Base-by-base conservation (phyloP, 2,888 invertebrate species). In the Caenorhabditis zanzibari region DNA sequence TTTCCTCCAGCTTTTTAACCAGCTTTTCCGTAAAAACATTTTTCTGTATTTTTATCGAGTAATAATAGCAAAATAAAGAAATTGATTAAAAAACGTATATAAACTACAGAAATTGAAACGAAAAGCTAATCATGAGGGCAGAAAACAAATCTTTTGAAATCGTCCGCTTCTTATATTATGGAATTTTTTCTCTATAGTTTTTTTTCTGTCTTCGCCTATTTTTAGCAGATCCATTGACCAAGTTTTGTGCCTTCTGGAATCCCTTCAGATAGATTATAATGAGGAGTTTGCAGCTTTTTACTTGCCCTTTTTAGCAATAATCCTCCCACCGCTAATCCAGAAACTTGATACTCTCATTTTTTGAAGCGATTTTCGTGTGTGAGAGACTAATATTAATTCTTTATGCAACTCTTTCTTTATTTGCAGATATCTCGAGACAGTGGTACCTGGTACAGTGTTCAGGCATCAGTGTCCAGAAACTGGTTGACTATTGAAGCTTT, bases 391-490 rank as follows among this genome's bases (percentile, higher is more conserved):
- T 59, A 35, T 49, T 58, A 47, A 61, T 72, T 49, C 61, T 49
- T 61, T 72, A 59, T 72, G 47, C 72, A 71, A 47, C 71, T 58
- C 41, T 47, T 58, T 58, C 12, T 44, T 63, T 52, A 24, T 73
- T 63, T 73, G 63, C 61, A 38, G 38, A 73, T 19, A 19, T 19
- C 19, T 47, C 7, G 59, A 49, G 52, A 26, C 63, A 38, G 16
- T 69, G 56, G 69, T 56, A 41, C 41, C 54, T 28, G 59, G 5
- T 56, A 14, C 49, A 22, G 19, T 28, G 28, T 14, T 22, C 47
- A 49, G 22, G 22, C 38, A 56, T 32, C 47, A 66, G 35, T 47
- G 49, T 49, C 49, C 28, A 28, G 32, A 49, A 64, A 49, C 10
- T 32, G 49, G 66, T 28, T 49, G 22, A 5, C 16, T 44, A 32